Conservation (phyloP, 2,797 vertebrate species). For the Acipenser transmontanus region DNA sequence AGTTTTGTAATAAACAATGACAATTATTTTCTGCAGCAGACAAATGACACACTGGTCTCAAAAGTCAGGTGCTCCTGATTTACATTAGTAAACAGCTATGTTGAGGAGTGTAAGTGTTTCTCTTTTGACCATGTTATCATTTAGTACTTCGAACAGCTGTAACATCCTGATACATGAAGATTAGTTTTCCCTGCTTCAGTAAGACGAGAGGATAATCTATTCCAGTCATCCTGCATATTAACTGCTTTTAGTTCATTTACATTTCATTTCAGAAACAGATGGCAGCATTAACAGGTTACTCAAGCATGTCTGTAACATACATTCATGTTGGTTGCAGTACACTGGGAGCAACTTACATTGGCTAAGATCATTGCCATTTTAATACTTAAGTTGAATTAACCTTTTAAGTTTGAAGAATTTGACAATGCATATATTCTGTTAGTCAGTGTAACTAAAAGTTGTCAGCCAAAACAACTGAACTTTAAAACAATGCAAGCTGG, state of each 20-base stretch:
- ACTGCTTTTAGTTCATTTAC: constrained; percentile 6
- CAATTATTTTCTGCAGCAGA: too few species aligned
- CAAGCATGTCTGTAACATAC: neutral
- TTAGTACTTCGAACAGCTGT: neutral
- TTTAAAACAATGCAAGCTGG: too few species aligned
- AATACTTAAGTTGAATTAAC: too few species aligned
- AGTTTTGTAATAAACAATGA: too few species aligned
- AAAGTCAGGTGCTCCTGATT: constrained; percentile 11
- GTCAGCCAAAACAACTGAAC: too few species aligned
- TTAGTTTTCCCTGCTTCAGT: neutral
- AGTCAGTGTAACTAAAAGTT: too few species aligned
- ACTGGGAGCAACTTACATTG: too few species aligned
- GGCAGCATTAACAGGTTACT: constrained; percentile 13
- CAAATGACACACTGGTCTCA: neutral
- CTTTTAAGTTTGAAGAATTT: too few species aligned
- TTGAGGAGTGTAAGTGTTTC: neutral
- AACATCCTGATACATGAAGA: neutral
- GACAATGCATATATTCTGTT: too few species aligned
- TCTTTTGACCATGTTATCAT: neutral
- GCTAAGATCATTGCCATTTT: too few species aligned
- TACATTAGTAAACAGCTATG: constrained; percentile 18
- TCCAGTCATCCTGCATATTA: constrained; percentile 10
- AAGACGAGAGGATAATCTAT: neutral
- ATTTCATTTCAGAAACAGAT: constrained; percentile 24
- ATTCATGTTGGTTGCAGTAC: too few species aligned